Percentiles rank a stretch among this genome's conserved stretches.
Evolutionary conservation across 2,113 vertebrate genomes (phyloP).

Genomic region (Cricetomys ansorgei): DNA sequence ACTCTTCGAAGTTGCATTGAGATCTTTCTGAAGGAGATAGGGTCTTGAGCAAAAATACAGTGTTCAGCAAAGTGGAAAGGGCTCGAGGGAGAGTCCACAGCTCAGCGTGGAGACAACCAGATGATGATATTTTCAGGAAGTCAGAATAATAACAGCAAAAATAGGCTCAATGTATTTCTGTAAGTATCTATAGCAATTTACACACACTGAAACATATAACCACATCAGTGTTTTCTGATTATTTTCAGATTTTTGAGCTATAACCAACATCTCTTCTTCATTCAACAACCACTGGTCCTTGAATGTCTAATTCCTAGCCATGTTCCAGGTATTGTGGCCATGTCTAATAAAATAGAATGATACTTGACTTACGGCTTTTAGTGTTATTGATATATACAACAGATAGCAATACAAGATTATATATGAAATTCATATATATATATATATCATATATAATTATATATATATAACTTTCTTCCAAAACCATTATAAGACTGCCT

Average conservation of each 20-base stretch:
- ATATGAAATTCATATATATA: background rate
- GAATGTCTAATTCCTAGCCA: background rate
- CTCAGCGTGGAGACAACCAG: background rate
- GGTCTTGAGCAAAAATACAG: background rate
- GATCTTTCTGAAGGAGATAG: background rate
- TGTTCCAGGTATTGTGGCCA: background rate
- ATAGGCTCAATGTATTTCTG: background rate
- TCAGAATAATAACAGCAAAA: background rate
- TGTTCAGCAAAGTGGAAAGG: background rate
- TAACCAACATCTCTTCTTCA: background rate
- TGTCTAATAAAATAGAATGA: background rate
- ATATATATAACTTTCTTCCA: background rate
- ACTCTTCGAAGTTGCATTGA: background rate
- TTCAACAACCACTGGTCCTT: too few species aligned
- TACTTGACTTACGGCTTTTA: background rate
- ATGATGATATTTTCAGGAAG: background rate
- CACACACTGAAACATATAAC: too few species aligned
- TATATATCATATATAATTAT: background rate
- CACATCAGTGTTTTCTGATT: background rate
- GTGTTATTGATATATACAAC: background rate
- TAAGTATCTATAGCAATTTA: background rate
- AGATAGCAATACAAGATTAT: background rate
- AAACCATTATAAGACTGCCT: background rate
- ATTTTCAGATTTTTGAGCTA: background rate
- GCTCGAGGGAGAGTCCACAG: background rate